A percentile compares a stretch with the other conserved stretches of the same genome.
phyloP scores from a whole-genome alignment of 2,113 vertebrate genomes.

The Nesogale talazaci region DNA sequence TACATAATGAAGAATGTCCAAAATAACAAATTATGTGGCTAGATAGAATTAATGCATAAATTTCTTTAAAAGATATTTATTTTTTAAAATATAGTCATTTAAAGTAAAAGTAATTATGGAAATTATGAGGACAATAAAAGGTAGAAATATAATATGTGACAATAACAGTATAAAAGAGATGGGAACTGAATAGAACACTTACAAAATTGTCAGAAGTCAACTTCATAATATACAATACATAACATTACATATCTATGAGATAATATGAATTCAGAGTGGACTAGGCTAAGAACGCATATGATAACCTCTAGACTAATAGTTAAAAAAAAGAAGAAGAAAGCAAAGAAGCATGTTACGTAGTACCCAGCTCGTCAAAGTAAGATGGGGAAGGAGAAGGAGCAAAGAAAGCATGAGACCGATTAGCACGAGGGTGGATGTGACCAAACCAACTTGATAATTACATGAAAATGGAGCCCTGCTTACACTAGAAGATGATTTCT shows the following conservation, averaged over 20 bases:
- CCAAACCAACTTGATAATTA: too few species aligned
- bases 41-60: neutral
- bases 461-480: neutral
- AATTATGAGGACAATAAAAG: neutral
- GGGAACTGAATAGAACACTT: conserved; percentile 4
- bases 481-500: conserved; percentile 16
- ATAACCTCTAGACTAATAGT: neutral
- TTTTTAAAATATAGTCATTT: conserved; percentile 20
- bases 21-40: neutral
- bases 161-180: neutral
- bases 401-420: neutral
- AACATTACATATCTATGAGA: neutral
- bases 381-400: neutral
- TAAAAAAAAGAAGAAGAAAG: conserved; percentile 3
- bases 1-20: neutral
- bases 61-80: neutral
- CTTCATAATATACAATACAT: neutral
- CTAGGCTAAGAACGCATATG: neutral
- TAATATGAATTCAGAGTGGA: neutral
- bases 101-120: neutral
- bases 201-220: conserved; percentile 4
- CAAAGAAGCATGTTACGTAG: neutral
- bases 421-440: too few species aligned
- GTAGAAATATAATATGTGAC: neutral
- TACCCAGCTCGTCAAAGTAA: neutral